These are phyloP conservation scores for Chunga burmeisteri DNA, from an alignment of 2,113 vertebrate genomes.

Conservation along the genomic window DNA sequence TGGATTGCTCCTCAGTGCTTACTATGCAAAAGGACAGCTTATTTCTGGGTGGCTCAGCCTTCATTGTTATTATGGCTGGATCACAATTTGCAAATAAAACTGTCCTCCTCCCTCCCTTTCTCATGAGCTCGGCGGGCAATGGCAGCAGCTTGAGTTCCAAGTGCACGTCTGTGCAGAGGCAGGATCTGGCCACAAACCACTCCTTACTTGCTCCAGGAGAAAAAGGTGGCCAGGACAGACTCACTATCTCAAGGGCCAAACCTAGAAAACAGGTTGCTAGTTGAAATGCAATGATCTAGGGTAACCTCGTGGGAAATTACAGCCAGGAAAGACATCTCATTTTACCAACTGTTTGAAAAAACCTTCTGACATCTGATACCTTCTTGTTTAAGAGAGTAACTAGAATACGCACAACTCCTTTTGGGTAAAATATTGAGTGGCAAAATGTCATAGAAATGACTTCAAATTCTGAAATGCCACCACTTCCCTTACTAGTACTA, in stretches of 20 bases:
- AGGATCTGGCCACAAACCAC: neutral
- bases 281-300: neutral
- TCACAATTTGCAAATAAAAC: neutral
- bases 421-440: neutral
- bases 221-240: neutral
- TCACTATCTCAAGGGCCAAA: neutral
- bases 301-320: neutral
- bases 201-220: neutral
- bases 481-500: neutral
- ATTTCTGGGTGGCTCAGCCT: neutral
- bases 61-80: neutral
- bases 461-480: neutral
- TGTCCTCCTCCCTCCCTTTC: neutral
- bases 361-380: neutral
- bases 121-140: neutral
- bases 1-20: neutral
- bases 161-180: neutral
- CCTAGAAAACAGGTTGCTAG: neutral
- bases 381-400: neutral
- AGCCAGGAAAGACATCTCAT: neutral
- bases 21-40: neutral
- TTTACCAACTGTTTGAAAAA: neutral
- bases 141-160: neutral
- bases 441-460: neutral
- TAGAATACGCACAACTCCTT: neutral